Percentiles rank a stretch among this genome's conserved stretches.
phyloP scores from a whole-genome alignment of 2,888 invertebrate genomes.

The Aporophyla lueneburgensis region DNA sequence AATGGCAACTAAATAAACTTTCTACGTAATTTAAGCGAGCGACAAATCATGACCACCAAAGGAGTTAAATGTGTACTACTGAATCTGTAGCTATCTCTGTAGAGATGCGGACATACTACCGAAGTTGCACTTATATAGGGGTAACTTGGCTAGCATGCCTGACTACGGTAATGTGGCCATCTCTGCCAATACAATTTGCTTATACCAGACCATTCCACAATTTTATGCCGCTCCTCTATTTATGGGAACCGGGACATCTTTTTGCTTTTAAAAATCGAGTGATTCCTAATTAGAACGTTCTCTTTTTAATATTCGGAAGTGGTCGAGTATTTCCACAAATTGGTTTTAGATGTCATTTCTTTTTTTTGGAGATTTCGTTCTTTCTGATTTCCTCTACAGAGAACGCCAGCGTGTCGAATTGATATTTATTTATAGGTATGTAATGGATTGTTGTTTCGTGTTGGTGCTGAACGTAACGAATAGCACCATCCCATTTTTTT shows the following conservation, averaged over 20 bases:
- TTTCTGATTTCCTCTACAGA: not conserved
- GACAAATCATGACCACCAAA: conserved; percentile 17
- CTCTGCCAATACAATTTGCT: conserved; percentile 32
- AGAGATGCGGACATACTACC: not conserved
- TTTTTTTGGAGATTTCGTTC: not conserved
- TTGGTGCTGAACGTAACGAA: too few species aligned
- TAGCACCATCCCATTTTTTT: too few species aligned
- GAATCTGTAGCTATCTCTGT: not conserved
- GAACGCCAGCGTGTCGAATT: too few species aligned
- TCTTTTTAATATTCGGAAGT: conserved; percentile 17
- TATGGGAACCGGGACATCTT: conserved; percentile 10
- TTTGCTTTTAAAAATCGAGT: conserved; percentile 41
- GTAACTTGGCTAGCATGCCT: conserved; percentile 2
- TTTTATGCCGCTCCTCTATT: conserved; percentile 21
- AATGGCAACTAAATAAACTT: too few species aligned
- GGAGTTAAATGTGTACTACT: not conserved
- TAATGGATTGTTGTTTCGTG: not conserved
- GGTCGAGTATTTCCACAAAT: not conserved
- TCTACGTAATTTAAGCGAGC: conserved; percentile 2
- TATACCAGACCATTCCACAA: conserved; percentile 22
- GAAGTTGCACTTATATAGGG: not conserved
- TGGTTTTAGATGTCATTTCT: not conserved
- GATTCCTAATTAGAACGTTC: not conserved
- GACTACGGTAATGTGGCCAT: conserved; percentile 24
- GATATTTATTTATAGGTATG: not conserved